Base-by-base conservation (phyloP, 2,113 vertebrate genomes). In the Notiomystis cincta region DNA sequence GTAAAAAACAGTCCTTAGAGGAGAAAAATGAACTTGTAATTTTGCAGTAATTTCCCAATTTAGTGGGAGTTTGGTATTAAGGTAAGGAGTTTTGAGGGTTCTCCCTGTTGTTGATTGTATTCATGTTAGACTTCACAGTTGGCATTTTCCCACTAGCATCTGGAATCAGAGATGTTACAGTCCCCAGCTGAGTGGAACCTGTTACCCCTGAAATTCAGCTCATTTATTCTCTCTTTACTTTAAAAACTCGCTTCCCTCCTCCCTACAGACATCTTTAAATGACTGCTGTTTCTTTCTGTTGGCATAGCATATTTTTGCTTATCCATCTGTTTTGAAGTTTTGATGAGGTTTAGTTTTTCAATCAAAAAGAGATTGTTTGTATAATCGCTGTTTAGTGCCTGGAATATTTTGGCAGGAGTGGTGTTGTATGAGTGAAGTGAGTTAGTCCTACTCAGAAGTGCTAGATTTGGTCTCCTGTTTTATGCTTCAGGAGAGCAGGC, bases 271-370 rank as follows among this genome's bases (percentile, higher is more conserved):
- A 60, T 96, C 86, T 91, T 87, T 87, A 92, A 93, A 51, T 84
- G 69, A 94, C 40, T 79, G 69, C 57, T 94, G 72, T 94, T 95
- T 92, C 83, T 95, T 92, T 95, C 64, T 95, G 86, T 95, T 96
- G 95, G 82, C 89, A 86, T 89, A 83, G 82, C 89, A 83, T 92
- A 67, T 96, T 95, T 94, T 94, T 92, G 64, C 83, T 95, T 94
- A 92, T 91, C 95, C 94, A 91, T 97, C 94, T 97, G 95, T 94
- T 95, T 94, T 92, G 86, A 95, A 95, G 93, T 95, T 95, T 87
- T 95, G 93, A 94, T 95, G 96, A 89, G 93, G 80, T 91, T 94
- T 87, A 79, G 78, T 77, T 95, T 94, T 95, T 94, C 91, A 91
- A 78, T 95, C 89, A 96, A 82, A 92, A 95, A 25, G 77, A 92